These are phyloP conservation scores for Rhegmatorhina hoffmannsi DNA, from an alignment of 2,113 vertebrate genomes.

Conservation along the genomic window DNA sequence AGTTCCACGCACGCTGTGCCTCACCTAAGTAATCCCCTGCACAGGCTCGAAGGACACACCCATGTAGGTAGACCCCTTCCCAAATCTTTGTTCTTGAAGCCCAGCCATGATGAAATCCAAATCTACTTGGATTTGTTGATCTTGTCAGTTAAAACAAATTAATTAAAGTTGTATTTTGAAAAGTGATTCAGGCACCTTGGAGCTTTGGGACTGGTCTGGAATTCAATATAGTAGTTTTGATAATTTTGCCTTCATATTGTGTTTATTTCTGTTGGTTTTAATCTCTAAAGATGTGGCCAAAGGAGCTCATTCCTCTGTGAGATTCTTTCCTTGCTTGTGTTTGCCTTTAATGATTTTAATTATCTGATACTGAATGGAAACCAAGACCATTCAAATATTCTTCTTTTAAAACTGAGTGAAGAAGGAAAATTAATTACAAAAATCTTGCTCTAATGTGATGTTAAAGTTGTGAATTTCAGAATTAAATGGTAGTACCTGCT, in stretches of 20 bases:
- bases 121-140: not conserved
- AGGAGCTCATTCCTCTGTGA: not conserved
- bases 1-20: no score
- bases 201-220: not conserved
- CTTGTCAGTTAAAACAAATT: not conserved
- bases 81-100: no score
- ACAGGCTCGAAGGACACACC: no score
- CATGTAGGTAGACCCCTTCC: no score
- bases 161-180: not conserved
- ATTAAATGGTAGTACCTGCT: slow-evolving; percentile 46
- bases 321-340: not conserved
- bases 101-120: not conserved
- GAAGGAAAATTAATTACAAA: not conserved
- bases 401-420: not conserved
- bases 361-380: not conserved
- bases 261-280: not conserved
- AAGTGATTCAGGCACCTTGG: not conserved
- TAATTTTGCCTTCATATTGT: not conserved
- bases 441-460: not conserved
- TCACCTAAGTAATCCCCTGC: no score
- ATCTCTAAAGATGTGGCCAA: not conserved
- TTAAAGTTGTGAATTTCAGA: slow-evolving; percentile 40
- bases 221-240: not conserved
- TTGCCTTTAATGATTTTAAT: not conserved
- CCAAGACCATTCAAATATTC: not conserved